Evolutionary conservation across 2,888 invertebrate genomes (phyloP), one percentile per base, ranked within the genome.

Genomic region (Ophion obscuratus): DNA sequence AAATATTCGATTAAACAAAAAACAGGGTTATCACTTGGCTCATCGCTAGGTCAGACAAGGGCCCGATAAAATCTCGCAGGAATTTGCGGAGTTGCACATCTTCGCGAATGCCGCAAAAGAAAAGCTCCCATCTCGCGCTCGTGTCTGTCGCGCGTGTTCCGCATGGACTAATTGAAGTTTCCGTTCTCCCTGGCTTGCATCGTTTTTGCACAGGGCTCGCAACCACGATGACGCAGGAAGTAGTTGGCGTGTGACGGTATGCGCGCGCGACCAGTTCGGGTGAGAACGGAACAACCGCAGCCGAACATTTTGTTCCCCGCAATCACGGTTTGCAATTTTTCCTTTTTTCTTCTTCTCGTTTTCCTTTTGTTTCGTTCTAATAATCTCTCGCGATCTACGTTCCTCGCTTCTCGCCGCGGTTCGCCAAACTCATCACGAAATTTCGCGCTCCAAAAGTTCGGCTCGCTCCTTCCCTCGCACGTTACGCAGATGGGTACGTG

Each of bases 111-210:
- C 40, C 40, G 66, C 31, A 36, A 66, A 73, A 66, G 66, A 76
- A 73, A 36, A 71, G 31, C 64, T 44, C 44, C 68, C 31, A 64
- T 47, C 76, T 73, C 71, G 61, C 66, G 47, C 66, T 68, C 75
- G 70, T 57, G 27, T 80, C 59, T 40, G 31, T 7, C 75, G 40
- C 70, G 68, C 59, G 64, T 66, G 75, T 71, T 71, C 77, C 64
- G 76, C 80, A 80, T 27, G 66, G 59, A 71, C 76, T 76, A 80
- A 84, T 84, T 84, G 71, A 80, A 80, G 80, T 80, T 80, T 79
- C 71, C 64, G 80, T 59, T 80, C 75, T 80, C 80, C 76, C 67
- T 71, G 66, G 76, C 71, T 84, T 47, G 20, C 11, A 80, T 76
- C 57, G 64, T 53, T 75, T 57, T 57, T 61, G 44, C 68, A 20